These are phyloP conservation scores for Trichonephila clavipes DNA, from an alignment of 1,140 invertebrate genomes.

Conservation along the genomic window DNA sequence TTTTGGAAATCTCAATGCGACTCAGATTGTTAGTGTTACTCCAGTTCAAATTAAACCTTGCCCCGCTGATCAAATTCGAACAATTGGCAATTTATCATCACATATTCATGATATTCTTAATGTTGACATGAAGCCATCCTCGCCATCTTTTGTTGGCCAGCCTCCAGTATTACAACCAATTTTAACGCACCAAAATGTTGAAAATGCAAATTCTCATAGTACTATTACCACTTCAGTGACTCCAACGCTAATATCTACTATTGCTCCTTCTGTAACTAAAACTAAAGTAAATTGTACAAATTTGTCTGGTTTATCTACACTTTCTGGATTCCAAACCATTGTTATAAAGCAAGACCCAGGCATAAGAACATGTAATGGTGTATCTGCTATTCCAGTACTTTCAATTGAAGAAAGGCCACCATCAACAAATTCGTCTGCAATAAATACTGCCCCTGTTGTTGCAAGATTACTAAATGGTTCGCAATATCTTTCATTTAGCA, in stretches of 20 bases:
- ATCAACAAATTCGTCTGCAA: slow-evolving; percentile 74
- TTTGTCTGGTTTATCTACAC: slow-evolving; percentile 19
- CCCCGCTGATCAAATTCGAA: slow-evolving; percentile 42
- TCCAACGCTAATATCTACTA: slow-evolving; percentile 40
- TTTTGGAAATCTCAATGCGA: slow-evolving; percentile 76
- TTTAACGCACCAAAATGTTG: slow-evolving; percentile 44
- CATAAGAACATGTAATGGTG: slow-evolving; percentile 49
- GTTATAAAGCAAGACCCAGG: slow-evolving; percentile 78
- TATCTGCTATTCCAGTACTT: slow-evolving; percentile 59
- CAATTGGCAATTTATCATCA: slow-evolving; percentile 25
- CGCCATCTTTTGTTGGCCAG: slow-evolving; percentile 76
- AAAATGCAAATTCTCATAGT: slow-evolving; percentile 2
- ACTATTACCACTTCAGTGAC: slow-evolving; percentile 39
- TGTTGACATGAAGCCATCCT: slow-evolving; percentile 71
- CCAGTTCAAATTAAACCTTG: slow-evolving; percentile 60
- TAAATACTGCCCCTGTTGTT: slow-evolving; percentile 78
- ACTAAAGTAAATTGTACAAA: slow-evolving; percentile 46
- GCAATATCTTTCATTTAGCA: slow-evolving; percentile 80
- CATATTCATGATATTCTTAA: slow-evolving; percentile 65
- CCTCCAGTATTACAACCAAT: slow-evolving; percentile 73
- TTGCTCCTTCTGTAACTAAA: slow-evolving; percentile 47
- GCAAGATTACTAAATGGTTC: slow-evolving; percentile 79
- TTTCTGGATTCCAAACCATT: slow-evolving; percentile 78
- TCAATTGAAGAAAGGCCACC: slow-evolving; percentile 71
- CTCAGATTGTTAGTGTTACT: slow-evolving; percentile 78